Evolutionary conservation across 2,113 vertebrate species (phyloP).

Genomic region (Trichomycterus rosablanca): DNA sequence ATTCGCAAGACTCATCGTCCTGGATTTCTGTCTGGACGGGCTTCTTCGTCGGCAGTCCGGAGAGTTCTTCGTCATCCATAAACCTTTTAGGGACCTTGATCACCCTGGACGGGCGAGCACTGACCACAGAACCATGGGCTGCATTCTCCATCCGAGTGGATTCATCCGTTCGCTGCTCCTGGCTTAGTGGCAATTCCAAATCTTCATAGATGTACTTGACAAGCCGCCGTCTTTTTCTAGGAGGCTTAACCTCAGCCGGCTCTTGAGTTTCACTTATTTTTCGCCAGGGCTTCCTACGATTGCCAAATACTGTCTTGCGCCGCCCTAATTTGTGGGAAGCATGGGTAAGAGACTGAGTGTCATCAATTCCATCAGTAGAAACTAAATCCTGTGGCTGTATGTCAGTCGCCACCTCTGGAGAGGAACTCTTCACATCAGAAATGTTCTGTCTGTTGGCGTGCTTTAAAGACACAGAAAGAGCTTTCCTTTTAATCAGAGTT

Average conservation of each 20-base stretch:
- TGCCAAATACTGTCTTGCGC: neutral
- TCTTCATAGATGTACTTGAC: neutral
- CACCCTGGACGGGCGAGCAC: constrained; percentile 76
- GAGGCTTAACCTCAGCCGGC: neutral
- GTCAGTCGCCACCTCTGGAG: constrained; percentile 52
- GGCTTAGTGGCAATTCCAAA: neutral
- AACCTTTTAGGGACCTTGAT: constrained; percentile 84
- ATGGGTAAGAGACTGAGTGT: neutral
- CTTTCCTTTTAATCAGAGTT: constrained; percentile 23
- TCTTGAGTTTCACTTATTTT: neutral
- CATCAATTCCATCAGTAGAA: constrained; percentile 24
- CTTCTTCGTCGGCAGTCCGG: constrained; percentile 51
- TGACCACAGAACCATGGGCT: constrained; percentile 53
- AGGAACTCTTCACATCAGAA: constrained; percentile 43
- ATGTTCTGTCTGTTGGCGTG: constrained; percentile 45
- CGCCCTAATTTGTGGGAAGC: neutral
- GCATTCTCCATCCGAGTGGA: neutral
- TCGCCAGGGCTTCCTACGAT: neutral
- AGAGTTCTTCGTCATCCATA: constrained; percentile 71
- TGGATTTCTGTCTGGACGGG: constrained; percentile 16
- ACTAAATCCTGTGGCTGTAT: constrained; percentile 45
- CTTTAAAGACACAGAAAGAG: constrained; percentile 21
- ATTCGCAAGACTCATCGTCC: neutral
- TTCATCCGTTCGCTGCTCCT: neutral
- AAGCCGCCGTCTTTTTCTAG: neutral